These are phyloP conservation scores for Dinoponera quadriceps DNA, from an alignment of 1,140 invertebrate genomes.

Conservation along the genomic window DNA sequence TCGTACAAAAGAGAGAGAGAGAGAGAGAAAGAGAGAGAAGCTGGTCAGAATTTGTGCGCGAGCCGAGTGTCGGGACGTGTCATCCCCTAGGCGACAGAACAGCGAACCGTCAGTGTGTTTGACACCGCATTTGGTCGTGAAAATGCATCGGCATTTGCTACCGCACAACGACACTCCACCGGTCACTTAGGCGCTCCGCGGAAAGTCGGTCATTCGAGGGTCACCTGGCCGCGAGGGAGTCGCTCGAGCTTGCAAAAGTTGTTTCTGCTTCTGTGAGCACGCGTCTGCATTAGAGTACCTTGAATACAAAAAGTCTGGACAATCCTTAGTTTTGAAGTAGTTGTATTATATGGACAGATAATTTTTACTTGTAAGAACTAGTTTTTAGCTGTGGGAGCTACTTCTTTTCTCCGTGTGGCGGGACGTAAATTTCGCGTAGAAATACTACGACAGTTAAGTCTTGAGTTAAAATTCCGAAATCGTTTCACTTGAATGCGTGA, in stretches of 20 bases:
- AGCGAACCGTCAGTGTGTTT: conserved; percentile 15
- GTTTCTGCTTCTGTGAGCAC: neutral
- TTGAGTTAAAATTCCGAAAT: neutral
- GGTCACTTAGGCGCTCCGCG: neutral
- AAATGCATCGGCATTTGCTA: neutral
- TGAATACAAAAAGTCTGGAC: too few species aligned
- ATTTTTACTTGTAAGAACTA: neutral
- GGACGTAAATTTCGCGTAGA: too few species aligned
- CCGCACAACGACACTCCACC: conserved; percentile 29
- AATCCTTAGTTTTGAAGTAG: too few species aligned
- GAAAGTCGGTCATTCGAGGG: conserved; percentile 48
- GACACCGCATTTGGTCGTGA: neutral
- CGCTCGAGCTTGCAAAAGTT: neutral
- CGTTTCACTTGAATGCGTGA: neutral
- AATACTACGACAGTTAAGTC: too few species aligned
- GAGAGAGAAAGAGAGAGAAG: neutral
- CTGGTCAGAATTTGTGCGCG: conserved; percentile 12
- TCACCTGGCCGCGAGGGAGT: neutral
- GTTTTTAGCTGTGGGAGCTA: neutral
- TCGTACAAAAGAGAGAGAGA: too few species aligned
- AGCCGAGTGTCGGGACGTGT: conserved; percentile 63
- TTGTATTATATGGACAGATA: too few species aligned
- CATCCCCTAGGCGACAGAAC: conserved; percentile 71
- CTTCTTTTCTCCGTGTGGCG: neutral
- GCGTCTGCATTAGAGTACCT: too few species aligned